phyloP scores from a whole-genome alignment of 2,888 invertebrate species.

The Drosophila imparisetae region DNA sequence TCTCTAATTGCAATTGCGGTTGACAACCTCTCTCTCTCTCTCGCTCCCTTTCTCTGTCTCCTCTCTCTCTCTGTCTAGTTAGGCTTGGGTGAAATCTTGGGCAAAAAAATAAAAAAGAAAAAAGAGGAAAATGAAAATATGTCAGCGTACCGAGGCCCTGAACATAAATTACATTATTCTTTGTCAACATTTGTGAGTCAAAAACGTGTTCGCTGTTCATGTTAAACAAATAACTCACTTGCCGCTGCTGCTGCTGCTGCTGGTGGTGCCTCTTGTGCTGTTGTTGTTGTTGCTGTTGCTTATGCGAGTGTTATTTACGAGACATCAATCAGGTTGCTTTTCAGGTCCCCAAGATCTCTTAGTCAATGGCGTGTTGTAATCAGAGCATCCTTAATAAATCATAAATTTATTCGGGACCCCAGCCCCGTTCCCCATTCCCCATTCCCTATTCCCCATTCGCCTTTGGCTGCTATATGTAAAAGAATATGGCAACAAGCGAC shows the following conservation, averaged over 20 bases:
- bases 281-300: conserved; percentile 44
- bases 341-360: conserved; percentile 28
- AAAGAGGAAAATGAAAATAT: conserved; percentile 37
- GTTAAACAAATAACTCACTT: conserved; percentile 80
- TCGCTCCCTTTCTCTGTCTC: not conserved
- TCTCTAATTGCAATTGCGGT: conserved; percentile 42
- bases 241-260: conserved; percentile 13
- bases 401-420: conserved; percentile 81
- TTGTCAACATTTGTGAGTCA: conserved; percentile 81
- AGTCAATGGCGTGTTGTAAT: conserved; percentile 78
- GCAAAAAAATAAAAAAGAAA: conserved; percentile 8
- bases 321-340: conserved; percentile 70
- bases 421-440: conserved; percentile 24
- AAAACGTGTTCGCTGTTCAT: conserved; percentile 79
- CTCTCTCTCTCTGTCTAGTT: not conserved
- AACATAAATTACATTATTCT: conserved; percentile 80
- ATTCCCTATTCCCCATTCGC: not conserved
- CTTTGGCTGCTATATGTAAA: conserved; percentile 64
- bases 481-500: conserved; percentile 10
- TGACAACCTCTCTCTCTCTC: not conserved
- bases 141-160: conserved; percentile 41
- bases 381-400: conserved; percentile 84
- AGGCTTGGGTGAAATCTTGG: conserved; percentile 42
- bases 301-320: conserved; percentile 73
- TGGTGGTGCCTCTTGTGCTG: conserved; percentile 14